phyloP scores from a whole-genome alignment of 2,113 vertebrate species.

The Atrichornis clamosus region DNA sequence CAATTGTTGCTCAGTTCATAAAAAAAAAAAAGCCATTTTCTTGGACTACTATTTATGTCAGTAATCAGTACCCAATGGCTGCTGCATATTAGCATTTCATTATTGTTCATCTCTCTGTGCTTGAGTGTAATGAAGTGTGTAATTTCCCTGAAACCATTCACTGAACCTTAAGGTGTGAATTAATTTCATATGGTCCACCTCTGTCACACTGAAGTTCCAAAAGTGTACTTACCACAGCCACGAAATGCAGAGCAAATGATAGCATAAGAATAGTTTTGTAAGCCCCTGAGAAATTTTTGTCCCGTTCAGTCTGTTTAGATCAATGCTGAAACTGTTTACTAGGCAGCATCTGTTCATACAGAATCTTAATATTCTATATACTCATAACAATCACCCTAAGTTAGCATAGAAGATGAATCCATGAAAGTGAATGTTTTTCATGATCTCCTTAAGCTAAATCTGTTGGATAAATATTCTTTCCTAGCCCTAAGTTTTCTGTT shows the following conservation, averaged over 20 bases:
- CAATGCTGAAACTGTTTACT: neutral
- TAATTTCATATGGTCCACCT: conserved; percentile 22
- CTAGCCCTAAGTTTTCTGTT: neutral
- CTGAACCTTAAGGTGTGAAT: neutral
- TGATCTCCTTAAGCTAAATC: neutral
- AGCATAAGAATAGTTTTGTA: neutral
- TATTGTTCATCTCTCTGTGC: neutral
- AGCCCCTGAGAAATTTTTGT: neutral
- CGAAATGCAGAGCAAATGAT: neutral
- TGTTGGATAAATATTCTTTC: neutral
- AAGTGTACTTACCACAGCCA: neutral
- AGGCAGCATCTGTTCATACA: neutral
- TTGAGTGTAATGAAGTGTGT: conserved; percentile 22
- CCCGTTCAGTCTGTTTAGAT: neutral
- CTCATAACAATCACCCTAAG: neutral
- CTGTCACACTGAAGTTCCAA: neutral
- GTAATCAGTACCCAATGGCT: neutral
- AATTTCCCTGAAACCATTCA: conserved; percentile 15
- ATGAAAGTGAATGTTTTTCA: neutral
- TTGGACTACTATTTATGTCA: neutral
- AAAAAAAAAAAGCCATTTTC: neutral
- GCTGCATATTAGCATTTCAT: neutral
- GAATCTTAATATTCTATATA: neutral
- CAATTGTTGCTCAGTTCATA: neutral
- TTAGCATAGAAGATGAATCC: neutral